A percentile compares a stretch with the other conserved stretches of the same genome.
These are phyloP conservation scores for Glareola pratincola DNA, from an alignment of 2,113 vertebrate genomes.

Conservation along the genomic window DNA sequence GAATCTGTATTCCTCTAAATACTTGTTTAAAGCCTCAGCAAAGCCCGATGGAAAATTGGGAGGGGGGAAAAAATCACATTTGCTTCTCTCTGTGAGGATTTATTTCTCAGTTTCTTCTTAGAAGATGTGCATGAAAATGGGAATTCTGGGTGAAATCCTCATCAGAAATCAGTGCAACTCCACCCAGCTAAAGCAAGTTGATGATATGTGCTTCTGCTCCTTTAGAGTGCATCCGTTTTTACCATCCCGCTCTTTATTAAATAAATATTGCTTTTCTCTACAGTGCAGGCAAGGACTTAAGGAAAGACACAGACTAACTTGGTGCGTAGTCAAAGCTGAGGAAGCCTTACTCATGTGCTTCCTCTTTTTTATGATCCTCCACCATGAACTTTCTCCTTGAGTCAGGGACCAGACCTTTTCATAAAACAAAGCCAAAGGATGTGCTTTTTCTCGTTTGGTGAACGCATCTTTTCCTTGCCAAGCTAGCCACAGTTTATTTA, in stretches of 20 bases:
- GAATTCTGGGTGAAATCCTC: not conserved
- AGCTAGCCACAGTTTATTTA: not conserved
- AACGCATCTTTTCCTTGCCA: not conserved
- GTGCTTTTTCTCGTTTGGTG: not conserved
- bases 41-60: not conserved
- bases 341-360: not conserved
- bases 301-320: not conserved
- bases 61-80: fast-evolving
- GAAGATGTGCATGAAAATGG: not conserved
- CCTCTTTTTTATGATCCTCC: not conserved
- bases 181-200: not conserved
- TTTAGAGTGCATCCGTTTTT: not conserved
- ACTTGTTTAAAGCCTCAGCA: not conserved
- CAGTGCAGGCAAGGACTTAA: not conserved
- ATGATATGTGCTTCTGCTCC: not conserved
- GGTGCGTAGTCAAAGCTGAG: not conserved
- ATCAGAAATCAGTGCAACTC: not conserved
- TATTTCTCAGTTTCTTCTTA: not conserved
- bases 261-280: not conserved
- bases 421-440: not conserved
- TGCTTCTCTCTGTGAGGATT: not conserved
- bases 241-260: not conserved
- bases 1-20: not conserved
- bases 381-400: not conserved
- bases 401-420: not conserved